These are phyloP conservation scores for Odocoileus hemionus DNA, from an alignment of 2,113 vertebrate genomes.

Conservation along the genomic window DNA sequence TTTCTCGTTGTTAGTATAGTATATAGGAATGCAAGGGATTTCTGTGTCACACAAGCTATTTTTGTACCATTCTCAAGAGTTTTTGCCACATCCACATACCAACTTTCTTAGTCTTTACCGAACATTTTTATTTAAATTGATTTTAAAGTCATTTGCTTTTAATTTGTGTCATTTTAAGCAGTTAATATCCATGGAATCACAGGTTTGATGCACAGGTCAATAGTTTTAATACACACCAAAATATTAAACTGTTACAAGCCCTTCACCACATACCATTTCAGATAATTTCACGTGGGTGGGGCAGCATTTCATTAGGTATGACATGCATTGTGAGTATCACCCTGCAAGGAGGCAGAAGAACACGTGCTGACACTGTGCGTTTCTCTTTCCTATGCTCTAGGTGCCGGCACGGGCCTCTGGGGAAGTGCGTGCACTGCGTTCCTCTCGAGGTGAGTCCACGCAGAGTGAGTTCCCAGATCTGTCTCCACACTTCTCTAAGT, in stretches of 20 bases:
- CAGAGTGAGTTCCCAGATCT: not conserved
- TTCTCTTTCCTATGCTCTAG: constrained; percentile 73
- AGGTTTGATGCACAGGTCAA: not conserved
- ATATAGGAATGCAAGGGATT: too few relatives aligned
- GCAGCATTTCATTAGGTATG: not conserved
- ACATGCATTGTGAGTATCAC: fast-evolving
- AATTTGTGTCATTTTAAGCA: not conserved
- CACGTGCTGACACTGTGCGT: fast-evolving
- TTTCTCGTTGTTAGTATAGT: too few relatives aligned
- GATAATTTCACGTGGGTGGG: too few relatives aligned
- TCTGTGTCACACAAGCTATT: not conserved
- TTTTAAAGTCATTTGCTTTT: not conserved
- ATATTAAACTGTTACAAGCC: not conserved
- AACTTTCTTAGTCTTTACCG: not conserved
- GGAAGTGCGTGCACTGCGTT: constrained; percentile 98
- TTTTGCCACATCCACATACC: fast-evolving
- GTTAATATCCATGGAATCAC: not conserved
- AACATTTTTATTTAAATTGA: not conserved
- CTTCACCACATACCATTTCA: not conserved
- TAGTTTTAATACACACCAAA: not conserved
- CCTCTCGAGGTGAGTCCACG: constrained; percentile 90
- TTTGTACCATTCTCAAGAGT: too few relatives aligned
- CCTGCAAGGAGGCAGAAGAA: not conserved
- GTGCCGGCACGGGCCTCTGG: constrained; percentile 94
- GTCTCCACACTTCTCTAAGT: fast-evolving